Evolutionary conservation across 2,113 vertebrate species (phyloP).

Genomic region (Harpagus bidentatus): DNA sequence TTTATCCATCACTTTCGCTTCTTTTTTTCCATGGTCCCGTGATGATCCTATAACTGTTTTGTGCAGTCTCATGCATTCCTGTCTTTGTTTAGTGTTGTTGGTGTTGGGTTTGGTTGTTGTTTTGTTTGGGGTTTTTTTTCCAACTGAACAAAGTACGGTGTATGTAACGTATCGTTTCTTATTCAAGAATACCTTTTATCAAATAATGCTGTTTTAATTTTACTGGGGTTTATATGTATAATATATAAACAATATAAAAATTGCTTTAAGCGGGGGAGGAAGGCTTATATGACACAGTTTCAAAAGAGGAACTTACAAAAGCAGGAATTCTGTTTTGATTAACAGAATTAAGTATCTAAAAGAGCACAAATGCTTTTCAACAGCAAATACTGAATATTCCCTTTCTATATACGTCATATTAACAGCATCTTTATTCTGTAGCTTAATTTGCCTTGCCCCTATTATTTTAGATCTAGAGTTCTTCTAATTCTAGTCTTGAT

Average conservation of each 20-base stretch:
- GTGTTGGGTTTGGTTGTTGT: not conserved
- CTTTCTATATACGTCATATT: not conserved
- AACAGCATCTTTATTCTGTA: not conserved
- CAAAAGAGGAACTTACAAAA: not conserved
- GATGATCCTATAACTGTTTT: not conserved
- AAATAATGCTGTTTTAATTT: not conserved
- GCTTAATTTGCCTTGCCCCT: not conserved
- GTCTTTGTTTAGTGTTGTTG: not conserved
- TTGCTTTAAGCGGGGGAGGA: not conserved
- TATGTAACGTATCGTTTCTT: not conserved
- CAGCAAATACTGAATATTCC: not conserved
- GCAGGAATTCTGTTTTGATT: not conserved
- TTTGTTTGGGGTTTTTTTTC: not conserved
- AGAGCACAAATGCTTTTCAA: not conserved
- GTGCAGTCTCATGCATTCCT: not conserved
- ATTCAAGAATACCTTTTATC: not conserved
- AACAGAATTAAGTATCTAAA: not conserved
- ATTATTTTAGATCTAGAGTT: not conserved
- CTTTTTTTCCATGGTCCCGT: not conserved
- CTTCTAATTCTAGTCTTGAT: not conserved
- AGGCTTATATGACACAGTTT: not conserved
- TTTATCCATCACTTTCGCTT: not conserved
- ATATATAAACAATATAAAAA: not conserved
- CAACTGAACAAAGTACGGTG: not conserved
- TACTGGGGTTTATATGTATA: not conserved